These are phyloP conservation scores for Brienomyrus longianalis DNA, from an alignment of 2,113 vertebrate species.

Conservation along the genomic window DNA sequence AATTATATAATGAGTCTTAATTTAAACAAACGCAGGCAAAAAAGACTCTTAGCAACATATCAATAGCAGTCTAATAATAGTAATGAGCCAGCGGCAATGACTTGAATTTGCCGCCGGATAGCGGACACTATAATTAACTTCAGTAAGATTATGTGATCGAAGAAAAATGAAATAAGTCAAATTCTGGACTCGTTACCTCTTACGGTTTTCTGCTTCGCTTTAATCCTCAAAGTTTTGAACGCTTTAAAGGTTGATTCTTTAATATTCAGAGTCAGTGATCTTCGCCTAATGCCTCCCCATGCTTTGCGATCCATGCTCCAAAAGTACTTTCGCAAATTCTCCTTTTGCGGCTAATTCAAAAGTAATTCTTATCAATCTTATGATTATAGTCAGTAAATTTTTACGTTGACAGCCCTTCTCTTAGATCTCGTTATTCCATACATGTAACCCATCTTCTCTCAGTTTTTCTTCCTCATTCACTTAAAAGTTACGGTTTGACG, in stretches of 20 bases:
- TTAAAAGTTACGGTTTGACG: background rate
- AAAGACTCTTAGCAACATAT: background rate
- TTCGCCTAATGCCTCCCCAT: conserved; percentile 9
- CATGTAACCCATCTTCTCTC: background rate
- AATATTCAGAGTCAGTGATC: conserved; percentile 20
- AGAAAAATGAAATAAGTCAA: background rate
- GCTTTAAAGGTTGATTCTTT: conserved; percentile 16
- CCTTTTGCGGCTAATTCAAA: background rate
- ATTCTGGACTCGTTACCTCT: conserved; percentile 6
- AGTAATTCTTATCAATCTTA: background rate
- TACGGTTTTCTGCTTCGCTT: background rate
- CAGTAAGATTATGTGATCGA: background rate
- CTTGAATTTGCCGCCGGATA: background rate
- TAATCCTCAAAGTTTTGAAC: conserved; percentile 1
- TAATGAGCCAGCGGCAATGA: background rate
- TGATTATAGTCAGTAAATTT: background rate
- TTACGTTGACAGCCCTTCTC: background rate
- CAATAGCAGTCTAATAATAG: background rate
- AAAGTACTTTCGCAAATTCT: background rate
- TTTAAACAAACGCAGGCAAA: background rate
- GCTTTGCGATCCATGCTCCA: conserved; percentile 17
- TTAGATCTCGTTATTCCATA: background rate
- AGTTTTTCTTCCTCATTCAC: background rate
- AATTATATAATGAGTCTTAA: background rate
- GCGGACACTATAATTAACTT: background rate